Percentiles rank a stretch among this genome's conserved stretches.
Conservation (phyloP, 2,797 vertebrate species). For the Pampus argenteus region DNA sequence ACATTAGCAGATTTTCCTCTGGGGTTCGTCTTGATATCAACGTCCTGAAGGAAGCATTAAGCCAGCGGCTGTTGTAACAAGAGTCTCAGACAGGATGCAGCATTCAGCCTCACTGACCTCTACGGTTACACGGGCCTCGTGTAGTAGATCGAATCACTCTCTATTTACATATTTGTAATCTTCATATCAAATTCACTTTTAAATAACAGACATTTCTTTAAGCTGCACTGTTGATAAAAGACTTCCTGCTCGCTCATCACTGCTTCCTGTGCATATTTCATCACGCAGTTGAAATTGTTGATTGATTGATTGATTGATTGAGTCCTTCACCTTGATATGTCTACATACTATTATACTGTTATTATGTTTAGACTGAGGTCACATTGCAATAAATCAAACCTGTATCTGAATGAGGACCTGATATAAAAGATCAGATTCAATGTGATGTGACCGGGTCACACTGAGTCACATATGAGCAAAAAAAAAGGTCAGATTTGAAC, state of each 20-base stretch:
- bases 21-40: conserved; percentile 3
- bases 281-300: not conserved
- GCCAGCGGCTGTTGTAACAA: not conserved
- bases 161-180: not conserved
- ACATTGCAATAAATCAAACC: too few species aligned
- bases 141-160: not conserved
- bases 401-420: too few species aligned
- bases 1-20: not conserved
- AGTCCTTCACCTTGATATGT: too few species aligned
- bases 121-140: not conserved
- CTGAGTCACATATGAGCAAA: too few species aligned
- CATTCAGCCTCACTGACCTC: not conserved
- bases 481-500: too few species aligned
- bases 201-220: too few species aligned
- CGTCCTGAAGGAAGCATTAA: not conserved
- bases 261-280: not conserved
- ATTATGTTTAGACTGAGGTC: too few species aligned
- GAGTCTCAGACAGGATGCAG: not conserved
- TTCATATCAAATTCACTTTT: not conserved
- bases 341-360: too few species aligned
- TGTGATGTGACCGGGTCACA: too few species aligned
- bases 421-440: too few species aligned
- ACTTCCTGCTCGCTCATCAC: not conserved
- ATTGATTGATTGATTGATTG: too few species aligned
- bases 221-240: not conserved